Evolutionary conservation across 2,113 vertebrate species (phyloP), one percentile per base, ranked within the genome.

Genomic region (Tragelaphus buxtoni): DNA sequence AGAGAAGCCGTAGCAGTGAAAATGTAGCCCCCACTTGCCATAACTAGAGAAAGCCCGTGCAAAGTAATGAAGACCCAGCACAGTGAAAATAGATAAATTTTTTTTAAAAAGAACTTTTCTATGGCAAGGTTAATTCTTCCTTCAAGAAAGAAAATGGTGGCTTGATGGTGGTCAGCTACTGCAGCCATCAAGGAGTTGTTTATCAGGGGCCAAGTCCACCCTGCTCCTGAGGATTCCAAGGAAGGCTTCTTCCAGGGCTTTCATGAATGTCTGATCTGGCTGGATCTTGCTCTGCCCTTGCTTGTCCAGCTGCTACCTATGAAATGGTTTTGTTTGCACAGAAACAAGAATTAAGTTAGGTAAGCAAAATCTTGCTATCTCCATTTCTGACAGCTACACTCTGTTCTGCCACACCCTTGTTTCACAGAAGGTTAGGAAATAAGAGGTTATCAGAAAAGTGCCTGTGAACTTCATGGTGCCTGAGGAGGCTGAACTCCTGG

Each of bases 391-490:
- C 18, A 53, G 60, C 35, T 87, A 26, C 24, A 65, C 7, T 32
- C 56, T 5, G 22, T 24, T 13, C 22, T 13, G n/a, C n/a, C 22
- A 35, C 35, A 51, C 4, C 26, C 2, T 55, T 55, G 3, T 58
- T 94, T 56, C 45, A 61, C 32, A 76, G 61, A 56, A 58, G 30
- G 9, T 95, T 88, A 51, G 53, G 60, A 88, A 90, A 81, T 42
- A 74, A 80, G 26, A 91, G 9, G 3, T 20, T 26, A 79, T 55
- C 28, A 58, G 49, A 49, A 93, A 86, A 65, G 14, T 76, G 26
- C 14, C 49, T 58, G 28, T 51, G 72, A 49, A 42, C 45, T 30
- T 61, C 51, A 24, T 0, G 17, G 7, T 45, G 24, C 3, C 7
- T 2, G 55, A 13, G 22, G 45, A 24, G 32, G 58, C 60, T 58